phyloP scores from a whole-genome alignment of 92 coral and sea anemone genomes.

The Heliopora coerulea region DNA sequence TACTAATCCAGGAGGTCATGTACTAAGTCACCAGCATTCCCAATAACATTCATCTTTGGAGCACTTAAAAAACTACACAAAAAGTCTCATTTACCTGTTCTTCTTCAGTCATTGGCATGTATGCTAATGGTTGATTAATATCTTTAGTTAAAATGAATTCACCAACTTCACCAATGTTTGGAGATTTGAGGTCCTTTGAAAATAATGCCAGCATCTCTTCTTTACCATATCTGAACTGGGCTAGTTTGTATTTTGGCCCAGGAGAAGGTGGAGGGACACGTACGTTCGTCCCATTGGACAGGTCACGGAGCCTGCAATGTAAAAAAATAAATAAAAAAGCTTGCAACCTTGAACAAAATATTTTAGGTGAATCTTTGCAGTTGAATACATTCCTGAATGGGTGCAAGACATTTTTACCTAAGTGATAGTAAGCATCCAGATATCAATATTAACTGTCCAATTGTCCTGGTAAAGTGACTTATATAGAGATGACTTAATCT shows the following conservation, averaged over 20 bases:
- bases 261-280: constrained; percentile 95
- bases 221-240: constrained; percentile 92
- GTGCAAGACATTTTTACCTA: no score
- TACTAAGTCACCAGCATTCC: background rate
- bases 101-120: constrained; percentile 84
- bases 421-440: no score
- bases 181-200: constrained; percentile 65
- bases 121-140: constrained; percentile 73
- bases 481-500: no score
- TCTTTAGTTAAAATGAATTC: constrained; percentile 67
- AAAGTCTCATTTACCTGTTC: constrained; percentile 75
- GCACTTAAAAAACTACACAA: background rate
- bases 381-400: no score
- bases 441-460: no score
- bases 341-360: no score
- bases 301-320: constrained; percentile 83
- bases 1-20: no score
- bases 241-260: constrained; percentile 93
- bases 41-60: no score
- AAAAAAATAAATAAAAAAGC: background rate
- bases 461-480: no score
- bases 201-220: constrained; percentile 99
- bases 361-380: no score
- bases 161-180: constrained; percentile 60
- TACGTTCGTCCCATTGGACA: constrained; percentile 95